Conservation (phyloP, 2,113 vertebrate species). For the Fregetta grallaria region DNA sequence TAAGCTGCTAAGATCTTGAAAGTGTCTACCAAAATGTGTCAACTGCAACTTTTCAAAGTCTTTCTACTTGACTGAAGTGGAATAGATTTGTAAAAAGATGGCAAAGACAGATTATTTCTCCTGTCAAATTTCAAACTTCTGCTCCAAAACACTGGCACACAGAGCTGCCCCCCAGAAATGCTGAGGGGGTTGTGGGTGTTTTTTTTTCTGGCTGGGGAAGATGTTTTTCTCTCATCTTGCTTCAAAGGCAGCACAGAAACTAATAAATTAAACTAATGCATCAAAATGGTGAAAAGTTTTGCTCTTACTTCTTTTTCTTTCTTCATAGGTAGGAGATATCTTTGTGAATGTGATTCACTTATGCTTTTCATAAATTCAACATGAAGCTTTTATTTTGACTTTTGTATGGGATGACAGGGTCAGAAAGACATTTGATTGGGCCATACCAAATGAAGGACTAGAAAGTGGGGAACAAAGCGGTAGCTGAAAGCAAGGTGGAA, state of each 20-base stretch:
- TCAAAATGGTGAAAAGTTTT: neutral
- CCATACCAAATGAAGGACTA: neutral
- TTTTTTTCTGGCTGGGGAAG: neutral
- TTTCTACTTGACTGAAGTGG: neutral
- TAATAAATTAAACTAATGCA: neutral
- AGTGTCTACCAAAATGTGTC: neutral
- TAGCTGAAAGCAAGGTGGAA: neutral
- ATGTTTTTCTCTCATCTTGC: neutral
- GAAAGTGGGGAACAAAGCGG: neutral
- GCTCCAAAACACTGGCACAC: neutral
- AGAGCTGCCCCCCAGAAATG: neutral
- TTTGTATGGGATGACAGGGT: neutral
- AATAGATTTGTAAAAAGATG: neutral
- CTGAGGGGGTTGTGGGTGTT: too few species aligned
- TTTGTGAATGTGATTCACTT: neutral
- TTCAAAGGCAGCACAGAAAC: neutral
- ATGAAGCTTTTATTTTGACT: neutral
- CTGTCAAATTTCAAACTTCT: neutral
- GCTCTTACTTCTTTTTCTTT: neutral
- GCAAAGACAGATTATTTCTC: neutral
- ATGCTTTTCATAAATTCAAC: neutral
- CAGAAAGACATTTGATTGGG: neutral
- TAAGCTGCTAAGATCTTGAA: neutral
- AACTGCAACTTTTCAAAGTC: neutral
- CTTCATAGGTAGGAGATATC: neutral